phyloP scores from a whole-genome alignment of 30 jellyfish, hydroid and myxozoan species.

The Hydractinia echinata region DNA sequence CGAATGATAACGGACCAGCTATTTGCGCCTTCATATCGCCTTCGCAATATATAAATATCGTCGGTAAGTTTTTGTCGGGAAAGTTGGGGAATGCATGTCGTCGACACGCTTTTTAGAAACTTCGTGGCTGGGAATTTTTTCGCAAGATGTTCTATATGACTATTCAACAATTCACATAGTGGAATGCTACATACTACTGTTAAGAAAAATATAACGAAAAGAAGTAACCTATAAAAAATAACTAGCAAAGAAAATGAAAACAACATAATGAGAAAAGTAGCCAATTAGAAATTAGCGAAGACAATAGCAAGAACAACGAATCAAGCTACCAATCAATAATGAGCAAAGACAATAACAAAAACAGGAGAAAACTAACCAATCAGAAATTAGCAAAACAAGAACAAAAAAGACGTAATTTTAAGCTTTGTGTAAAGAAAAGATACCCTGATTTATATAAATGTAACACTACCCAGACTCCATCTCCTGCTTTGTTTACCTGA shows the following conservation, averaged over 20 bases:
- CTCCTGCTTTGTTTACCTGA: constrained; percentile 94
- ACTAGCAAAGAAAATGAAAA: too few relatives aligned
- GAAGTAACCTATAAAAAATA: too few relatives aligned
- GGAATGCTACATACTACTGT: constrained; percentile 35
- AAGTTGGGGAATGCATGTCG: constrained; percentile 87
- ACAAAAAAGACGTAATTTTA: background rate
- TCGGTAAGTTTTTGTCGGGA: constrained; percentile 95
- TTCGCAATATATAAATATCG: constrained; percentile 66
- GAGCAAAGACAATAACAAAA: too few relatives aligned
- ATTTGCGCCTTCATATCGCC: constrained; percentile 77
- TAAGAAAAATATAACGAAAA: too few relatives aligned
- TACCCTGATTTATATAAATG: constrained; percentile 88
- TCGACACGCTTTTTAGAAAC: constrained; percentile 76
- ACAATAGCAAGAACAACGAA: too few relatives aligned
- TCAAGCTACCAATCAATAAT: too few relatives aligned
- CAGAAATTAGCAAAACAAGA: background rate
- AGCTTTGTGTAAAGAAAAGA: constrained; percentile 31
- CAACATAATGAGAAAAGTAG: too few relatives aligned
- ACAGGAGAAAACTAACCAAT: too few relatives aligned
- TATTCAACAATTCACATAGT: constrained; percentile 63
- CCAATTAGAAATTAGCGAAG: too few relatives aligned
- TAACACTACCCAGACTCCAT: constrained; percentile 97
- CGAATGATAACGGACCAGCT: constrained; percentile 84
- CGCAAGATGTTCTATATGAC: constrained; percentile 52
- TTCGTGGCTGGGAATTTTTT: constrained; percentile 78